Evolutionary conservation across 2,888 invertebrate species (phyloP), one percentile per base, ranked within the genome.

Genomic region (Itoplectis maculator): DNA sequence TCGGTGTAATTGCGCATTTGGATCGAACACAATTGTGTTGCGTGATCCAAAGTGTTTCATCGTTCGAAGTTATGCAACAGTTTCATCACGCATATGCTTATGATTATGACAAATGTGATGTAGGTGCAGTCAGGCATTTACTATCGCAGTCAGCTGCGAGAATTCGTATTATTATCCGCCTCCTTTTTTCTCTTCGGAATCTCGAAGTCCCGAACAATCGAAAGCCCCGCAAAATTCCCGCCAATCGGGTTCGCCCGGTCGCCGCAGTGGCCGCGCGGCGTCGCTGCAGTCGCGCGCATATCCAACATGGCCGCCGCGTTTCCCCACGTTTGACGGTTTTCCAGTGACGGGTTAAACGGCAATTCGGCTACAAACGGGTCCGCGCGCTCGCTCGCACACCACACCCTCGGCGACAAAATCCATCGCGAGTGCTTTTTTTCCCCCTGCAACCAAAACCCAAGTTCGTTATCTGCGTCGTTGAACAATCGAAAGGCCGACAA

Each of bases 301-400:
- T 78, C 86, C 89, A 91, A 91, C 85, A 91, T 91, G 91, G 91
- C 90, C 87, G 86, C 80, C 77, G 87, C 86, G 87, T 88, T 88
- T 89, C 88, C 54, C 81, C 85, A 87, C 89, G 88, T 90, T 91
- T 91, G 91, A 90, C 89, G 90, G 90, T 85, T 89, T 87, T 85
- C 29, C 79, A 77, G 65, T 84, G 83, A 83, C 83, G 82, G 82
- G 76, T 79, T 79, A 81, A 78, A 81, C 74, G 77, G 86, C 87
- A 88, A 88, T 87, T 87, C 85, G 85, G 88, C 89, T 87, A 89
- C 88, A 88, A 87, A 87, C 87, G 86, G 82, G n/a, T n/a, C n/a
- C n/a, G n/a, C n/a, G n/a, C n/a, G n/a, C 65, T 79, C 85, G 84
- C 84, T 51, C 66, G 29, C 69, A 61, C 49, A 69, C 35, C 80